Conservation (phyloP, 2,797 vertebrate genomes). For the Dendrocincla tyrannina region DNA sequence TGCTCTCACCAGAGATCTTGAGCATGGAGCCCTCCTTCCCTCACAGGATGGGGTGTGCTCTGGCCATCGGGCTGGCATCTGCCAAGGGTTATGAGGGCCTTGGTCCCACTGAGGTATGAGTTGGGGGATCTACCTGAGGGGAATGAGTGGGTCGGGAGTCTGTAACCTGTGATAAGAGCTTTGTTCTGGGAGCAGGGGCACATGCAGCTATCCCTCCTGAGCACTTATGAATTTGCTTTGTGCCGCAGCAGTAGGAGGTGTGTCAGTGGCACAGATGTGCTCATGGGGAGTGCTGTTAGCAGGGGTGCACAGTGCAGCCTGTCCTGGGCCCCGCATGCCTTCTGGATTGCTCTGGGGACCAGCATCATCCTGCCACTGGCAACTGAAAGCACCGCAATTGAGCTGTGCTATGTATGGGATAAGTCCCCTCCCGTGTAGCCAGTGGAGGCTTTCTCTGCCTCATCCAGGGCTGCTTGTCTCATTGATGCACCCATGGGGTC, state of each 20-base stretch:
- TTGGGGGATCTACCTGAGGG: neutral
- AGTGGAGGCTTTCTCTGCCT: neutral
- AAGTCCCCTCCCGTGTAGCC: rapidly evolving
- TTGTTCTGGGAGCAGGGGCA: neutral
- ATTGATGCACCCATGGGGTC: neutral
- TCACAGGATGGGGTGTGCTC: neutral
- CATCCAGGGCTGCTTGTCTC: neutral
- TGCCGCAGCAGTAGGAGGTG: neutral
- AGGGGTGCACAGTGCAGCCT: neutral
- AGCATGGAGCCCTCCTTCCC: rapidly evolving
- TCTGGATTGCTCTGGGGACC: rapidly evolving
- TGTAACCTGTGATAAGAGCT: neutral
- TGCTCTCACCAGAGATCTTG: neutral
- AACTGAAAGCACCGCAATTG: rapidly evolving
- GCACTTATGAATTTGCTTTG: neutral
- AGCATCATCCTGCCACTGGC: neutral
- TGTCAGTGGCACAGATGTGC: neutral
- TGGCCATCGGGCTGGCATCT: neutral
- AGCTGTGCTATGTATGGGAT: rapidly evolving
- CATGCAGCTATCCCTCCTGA: neutral
- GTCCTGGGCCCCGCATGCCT: rapidly evolving
- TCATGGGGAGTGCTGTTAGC: rapidly evolving
- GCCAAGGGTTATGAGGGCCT: neutral
- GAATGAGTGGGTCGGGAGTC: neutral
- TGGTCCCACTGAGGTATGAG: neutral